Base-by-base conservation (phyloP, 2,888 invertebrate species). In the Drosophila barbarae region DNA sequence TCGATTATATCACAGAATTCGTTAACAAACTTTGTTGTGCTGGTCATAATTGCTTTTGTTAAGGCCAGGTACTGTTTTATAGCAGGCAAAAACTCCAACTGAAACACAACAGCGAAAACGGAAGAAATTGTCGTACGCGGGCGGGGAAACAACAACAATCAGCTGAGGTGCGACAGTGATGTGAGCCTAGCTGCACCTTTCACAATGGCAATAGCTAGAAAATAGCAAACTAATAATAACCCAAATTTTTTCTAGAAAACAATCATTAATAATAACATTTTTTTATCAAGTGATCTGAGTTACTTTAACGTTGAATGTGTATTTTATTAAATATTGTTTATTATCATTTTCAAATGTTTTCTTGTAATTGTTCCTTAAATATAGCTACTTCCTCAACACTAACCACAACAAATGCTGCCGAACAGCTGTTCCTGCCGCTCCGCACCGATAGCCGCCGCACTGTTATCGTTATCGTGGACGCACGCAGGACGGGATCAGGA, bases 1-100 rank as follows among this genome's bases (percentile, higher is more conserved):
- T 95, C 94, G 75, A 96, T 90, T 85, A 95, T 92, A 84, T 93
- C 92, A 88, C 93, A 94, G 86, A 93, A 91, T 90, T 92, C 92
- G 86, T 91, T 80, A n/a, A 88, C 75, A 74, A 77, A 77, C 68
- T 89, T 86, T 36, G 84, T 77, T 42, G 84, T 71, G 38, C 47
- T 84, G 50, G 74, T 53, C 84, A 85, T 87, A 28, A 26, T 53
- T 30, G 13, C 18, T 44, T 15, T 32, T 13, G 21, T 34, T 28
- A 51, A 58, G 26, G 10, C n/a, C 42, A 58, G 65, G 63, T 42
- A 50, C 61, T 28, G 61, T 50, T 61, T 49, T 36, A 63, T 26
- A 44, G 7, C 28, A 41, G 32, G 32, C 21, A 26, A 52, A 64
- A 58, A 51, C 52, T 26, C 44, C 21, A 69, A 68, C 70, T 50